Evolutionary conservation across 2,113 vertebrate species (phyloP).

Genomic region (Glaucidium brasilianum): DNA sequence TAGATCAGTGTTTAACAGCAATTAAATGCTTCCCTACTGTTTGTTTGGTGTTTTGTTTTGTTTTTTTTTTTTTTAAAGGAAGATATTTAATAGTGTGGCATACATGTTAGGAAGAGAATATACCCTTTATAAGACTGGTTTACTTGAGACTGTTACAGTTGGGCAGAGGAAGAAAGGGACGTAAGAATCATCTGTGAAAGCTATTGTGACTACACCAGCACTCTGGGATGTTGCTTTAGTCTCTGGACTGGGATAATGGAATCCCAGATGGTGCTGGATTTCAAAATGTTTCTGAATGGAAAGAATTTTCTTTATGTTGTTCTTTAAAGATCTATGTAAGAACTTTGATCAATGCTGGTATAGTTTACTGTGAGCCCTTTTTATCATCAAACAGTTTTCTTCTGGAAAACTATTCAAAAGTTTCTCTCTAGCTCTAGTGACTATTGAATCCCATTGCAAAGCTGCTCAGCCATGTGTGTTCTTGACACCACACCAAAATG

Average conservation of each 20-base stretch:
- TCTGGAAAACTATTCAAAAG: not conserved
- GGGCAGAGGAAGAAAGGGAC: not conserved
- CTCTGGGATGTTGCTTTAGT: not conserved
- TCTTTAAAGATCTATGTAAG: not conserved
- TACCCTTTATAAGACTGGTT: not conserved
- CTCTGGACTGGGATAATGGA: not conserved
- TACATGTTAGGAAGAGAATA: not conserved
- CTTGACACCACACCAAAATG: fast-evolving
- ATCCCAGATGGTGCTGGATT: not conserved
- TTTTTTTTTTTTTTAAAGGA: too few relatives aligned
- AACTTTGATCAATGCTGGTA: not conserved
- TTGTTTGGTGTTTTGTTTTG: too few relatives aligned
- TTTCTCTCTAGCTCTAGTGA: not conserved
- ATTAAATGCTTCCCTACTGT: not conserved
- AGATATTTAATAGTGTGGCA: not conserved
- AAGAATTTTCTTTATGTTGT: not conserved
- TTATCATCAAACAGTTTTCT: not conserved
- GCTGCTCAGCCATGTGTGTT: not conserved
- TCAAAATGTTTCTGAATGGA: not conserved
- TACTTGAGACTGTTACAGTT: not conserved
- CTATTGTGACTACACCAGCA: fast-evolving
- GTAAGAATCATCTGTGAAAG: not conserved
- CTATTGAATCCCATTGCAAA: not conserved
- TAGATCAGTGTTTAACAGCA: not conserved
- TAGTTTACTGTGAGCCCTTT: not conserved